Evolutionary conservation across 2,888 invertebrate species (phyloP).

Genomic region (Phengaris alcon): DNA sequence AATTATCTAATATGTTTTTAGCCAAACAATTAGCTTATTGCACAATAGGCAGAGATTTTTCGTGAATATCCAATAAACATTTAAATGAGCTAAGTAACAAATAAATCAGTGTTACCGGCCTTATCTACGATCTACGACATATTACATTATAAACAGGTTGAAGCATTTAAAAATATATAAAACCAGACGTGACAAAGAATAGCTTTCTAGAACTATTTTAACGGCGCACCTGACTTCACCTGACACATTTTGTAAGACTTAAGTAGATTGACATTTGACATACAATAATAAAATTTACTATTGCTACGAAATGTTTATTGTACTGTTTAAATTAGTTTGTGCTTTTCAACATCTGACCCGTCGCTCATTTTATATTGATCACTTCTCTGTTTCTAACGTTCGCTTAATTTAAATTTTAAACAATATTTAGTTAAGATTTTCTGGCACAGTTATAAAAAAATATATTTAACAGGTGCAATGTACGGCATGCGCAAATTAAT

Average conservation of each 20-base stretch:
- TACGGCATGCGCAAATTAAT: no score
- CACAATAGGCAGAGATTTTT: not conserved
- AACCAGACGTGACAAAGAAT: not conserved
- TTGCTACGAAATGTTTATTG: not conserved
- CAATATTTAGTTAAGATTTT: no score
- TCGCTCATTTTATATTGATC: no score
- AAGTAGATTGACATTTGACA: not conserved
- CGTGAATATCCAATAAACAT: not conserved
- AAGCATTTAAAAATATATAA: slow-evolving; percentile 6
- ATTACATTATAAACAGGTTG: slow-evolving; percentile 15
- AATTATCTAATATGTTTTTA: not conserved
- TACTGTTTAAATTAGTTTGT: not conserved
- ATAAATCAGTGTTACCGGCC: not conserved
- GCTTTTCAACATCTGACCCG: not conserved
- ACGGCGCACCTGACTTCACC: not conserved
- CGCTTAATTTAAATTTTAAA: no score
- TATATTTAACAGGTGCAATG: no score
- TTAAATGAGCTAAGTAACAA: not conserved
- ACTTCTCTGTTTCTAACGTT: no score
- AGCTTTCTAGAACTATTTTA: slow-evolving; percentile 11
- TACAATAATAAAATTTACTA: not conserved
- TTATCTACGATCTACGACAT: not conserved
- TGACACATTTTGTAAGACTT: not conserved
- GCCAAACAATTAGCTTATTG: not conserved
- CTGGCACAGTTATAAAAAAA: no score